A percentile compares a stretch with the other conserved stretches of the same genome.
phyloP scores from a whole-genome alignment of 2,797 vertebrate species.

The Argentina silus region DNA sequence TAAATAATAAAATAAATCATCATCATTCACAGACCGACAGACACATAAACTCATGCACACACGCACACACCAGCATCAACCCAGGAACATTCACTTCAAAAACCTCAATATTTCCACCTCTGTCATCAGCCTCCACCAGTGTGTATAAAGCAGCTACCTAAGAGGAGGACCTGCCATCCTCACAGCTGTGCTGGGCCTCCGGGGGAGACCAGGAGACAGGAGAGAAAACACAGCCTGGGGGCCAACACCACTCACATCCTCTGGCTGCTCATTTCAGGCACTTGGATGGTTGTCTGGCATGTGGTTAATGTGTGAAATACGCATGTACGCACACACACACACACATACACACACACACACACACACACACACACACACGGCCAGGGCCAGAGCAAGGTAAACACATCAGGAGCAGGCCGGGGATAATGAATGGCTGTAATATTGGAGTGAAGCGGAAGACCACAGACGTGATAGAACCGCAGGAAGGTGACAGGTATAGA shows the following conservation, averaged over 20 bases:
- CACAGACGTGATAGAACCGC: background rate
- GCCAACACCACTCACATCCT: too few species aligned
- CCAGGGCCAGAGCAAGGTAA: constrained; percentile 18
- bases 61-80: background rate
- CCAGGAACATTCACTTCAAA: background rate
- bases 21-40: background rate
- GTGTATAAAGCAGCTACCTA: background rate
- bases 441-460: background rate
- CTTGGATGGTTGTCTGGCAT: too few species aligned
- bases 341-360: background rate
- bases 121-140: background rate
- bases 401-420: constrained; percentile 21
- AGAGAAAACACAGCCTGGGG: background rate
- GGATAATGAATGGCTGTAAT: constrained; percentile 23
- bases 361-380: background rate
- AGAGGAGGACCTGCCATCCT: background rate
- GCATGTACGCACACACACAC: too few species aligned
- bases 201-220: background rate
- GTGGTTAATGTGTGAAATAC: too few species aligned
- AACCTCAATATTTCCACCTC: background rate
- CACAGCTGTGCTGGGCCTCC: background rate
- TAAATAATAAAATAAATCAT: too few species aligned
- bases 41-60: background rate
- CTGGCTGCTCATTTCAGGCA: too few species aligned
- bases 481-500: background rate